Evolutionary conservation across 2,113 vertebrate genomes (phyloP).

Genomic region (Mungos mungo): DNA sequence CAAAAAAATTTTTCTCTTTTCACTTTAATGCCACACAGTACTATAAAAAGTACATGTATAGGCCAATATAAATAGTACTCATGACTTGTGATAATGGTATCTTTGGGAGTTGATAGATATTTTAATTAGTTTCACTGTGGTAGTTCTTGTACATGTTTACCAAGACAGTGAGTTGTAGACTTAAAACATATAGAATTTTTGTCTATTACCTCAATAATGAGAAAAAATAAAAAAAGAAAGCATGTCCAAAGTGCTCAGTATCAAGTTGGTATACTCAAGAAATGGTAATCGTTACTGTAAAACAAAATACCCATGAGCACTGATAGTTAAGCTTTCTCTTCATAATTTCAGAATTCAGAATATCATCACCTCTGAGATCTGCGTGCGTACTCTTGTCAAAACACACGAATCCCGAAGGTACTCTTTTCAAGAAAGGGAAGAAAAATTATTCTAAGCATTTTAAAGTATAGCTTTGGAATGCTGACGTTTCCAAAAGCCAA

Average conservation of each 20-base stretch:
- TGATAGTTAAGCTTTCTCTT: not conserved
- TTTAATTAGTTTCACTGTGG: not conserved
- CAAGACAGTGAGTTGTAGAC: not conserved
- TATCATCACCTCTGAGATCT: not conserved
- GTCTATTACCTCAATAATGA: not conserved
- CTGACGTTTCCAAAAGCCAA: not conserved
- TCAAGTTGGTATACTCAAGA: not conserved
- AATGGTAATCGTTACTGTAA: not conserved
- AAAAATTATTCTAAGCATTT: not conserved
- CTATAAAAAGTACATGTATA: not conserved
- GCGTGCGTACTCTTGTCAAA: not conserved
- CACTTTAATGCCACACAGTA: not conserved
- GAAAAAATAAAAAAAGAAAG: not conserved
- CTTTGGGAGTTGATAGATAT: not conserved
- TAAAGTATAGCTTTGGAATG: slow-evolving; percentile 21
- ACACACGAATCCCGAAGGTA: not conserved
- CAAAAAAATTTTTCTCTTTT: slow-evolving; percentile 10
- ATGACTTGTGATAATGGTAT: not conserved
- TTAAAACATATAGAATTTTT: not conserved
- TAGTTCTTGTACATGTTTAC: not conserved
- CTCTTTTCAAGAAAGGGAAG: slow-evolving; percentile 44
- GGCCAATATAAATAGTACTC: not conserved
- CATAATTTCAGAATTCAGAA: not conserved
- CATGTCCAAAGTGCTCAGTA: not conserved
- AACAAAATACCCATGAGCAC: not conserved